Conservation (phyloP, 2,113 vertebrate genomes). For the Bungarus multicinctus region DNA sequence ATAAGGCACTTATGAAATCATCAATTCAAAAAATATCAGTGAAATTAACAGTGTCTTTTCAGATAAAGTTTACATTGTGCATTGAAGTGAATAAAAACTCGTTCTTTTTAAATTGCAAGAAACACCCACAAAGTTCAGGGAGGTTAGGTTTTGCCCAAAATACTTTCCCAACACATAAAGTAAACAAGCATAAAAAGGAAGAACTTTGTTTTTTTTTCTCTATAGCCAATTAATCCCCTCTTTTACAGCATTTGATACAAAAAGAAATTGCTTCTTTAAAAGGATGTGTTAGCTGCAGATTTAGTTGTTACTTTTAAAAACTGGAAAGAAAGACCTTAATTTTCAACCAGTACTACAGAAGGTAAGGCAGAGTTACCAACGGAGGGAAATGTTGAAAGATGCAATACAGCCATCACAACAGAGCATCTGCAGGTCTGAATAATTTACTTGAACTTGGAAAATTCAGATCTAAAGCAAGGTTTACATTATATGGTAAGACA, state of each 20-base stretch:
- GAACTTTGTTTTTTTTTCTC: constrained; percentile 7
- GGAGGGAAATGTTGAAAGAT: neutral
- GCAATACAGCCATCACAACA: neutral
- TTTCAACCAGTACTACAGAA: neutral
- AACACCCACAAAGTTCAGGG: constrained; percentile 9
- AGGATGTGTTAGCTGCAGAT: neutral
- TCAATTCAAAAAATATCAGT: neutral
- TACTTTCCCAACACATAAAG: constrained; percentile 5
- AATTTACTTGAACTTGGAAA: neutral
- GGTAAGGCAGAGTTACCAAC: neutral
- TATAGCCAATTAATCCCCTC: neutral
- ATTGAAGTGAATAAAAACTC: neutral
- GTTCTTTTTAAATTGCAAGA: constrained; percentile 8
- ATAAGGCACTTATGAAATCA: neutral
- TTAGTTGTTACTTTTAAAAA: neutral
- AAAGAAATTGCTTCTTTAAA: neutral
- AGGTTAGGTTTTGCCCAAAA: constrained; percentile 19
- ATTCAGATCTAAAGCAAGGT: neutral
- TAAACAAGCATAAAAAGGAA: constrained; percentile 20
- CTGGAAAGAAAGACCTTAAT: neutral
- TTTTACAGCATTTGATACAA: neutral
- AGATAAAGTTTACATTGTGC: neutral
- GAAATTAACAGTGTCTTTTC: neutral
- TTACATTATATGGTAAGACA: neutral
- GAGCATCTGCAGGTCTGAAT: neutral